Evolutionary conservation across 2,888 invertebrate genomes (phyloP), one percentile per base, ranked within the genome.

Genomic region (Scaeva pyrastri): DNA sequence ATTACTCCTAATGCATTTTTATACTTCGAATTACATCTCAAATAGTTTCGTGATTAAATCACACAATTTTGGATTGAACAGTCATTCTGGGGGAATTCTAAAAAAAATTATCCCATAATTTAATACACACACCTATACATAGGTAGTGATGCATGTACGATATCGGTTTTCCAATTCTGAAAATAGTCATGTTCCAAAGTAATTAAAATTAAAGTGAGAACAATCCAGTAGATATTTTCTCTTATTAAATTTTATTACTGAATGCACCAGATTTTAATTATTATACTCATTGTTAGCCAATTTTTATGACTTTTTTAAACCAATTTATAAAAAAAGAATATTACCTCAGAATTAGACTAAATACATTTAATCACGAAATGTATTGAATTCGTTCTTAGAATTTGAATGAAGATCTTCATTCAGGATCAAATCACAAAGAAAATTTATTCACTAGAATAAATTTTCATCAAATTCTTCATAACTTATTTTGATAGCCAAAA

Each of bases 131-230:
- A n/a, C n/a, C n/a, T n/a, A n/a, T n/a, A n/a, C n/a, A n/a, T n/a
- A n/a, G n/a, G n/a, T n/a, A n/a, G n/a, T n/a, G n/a, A n/a, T n/a
- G n/a, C n/a, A n/a, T n/a, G n/a, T 31, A 11, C n/a, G 4, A 56
- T 16, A 31, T 10, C n/a, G 2, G 56, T 31, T 56, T 56, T 36
- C 4, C 4, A 36, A 16, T 26, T 56, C 16, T n/a, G n/a, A n/a
- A 64, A 36, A 64, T 45, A 45, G 12, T 16, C 64, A 64, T 64
- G 64, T 43, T 45, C 16, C 12, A 45, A 45, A 45, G 64, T 64
- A 11, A 45, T 64, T 45, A 64, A 31, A 31, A 26, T 14, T 14
- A 52, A 52, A 52, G 19, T 4, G 0, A 31, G 31, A 7, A 31
- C 6, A 5, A 31, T 31, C 8, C 6, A 7, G 31, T 31, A 31